Percentiles rank a stretch among this genome's conserved stretches.
phyloP scores from a whole-genome alignment of 2,797 vertebrate species.

The Hemibagrus guttatus region DNA sequence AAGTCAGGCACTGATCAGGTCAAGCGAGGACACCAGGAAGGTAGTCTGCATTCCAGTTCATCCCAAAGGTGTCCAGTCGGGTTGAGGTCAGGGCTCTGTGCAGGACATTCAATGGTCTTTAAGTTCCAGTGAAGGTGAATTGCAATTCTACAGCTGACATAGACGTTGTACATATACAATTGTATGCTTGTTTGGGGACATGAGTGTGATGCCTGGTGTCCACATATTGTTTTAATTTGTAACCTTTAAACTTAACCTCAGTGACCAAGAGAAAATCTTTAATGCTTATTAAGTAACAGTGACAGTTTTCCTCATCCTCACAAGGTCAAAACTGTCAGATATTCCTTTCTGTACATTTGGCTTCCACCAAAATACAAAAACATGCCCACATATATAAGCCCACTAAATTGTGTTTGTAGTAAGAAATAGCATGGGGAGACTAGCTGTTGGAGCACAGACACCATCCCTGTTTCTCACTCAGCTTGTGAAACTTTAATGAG shows the following conservation, averaged over 20 bases:
- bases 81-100: neutral
- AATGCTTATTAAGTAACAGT: neutral
- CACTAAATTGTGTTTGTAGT: neutral
- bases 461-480: conserved; percentile 48
- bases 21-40: neutral
- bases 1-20: neutral
- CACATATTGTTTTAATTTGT: neutral
- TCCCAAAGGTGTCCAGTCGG: neutral
- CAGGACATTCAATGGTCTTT: neutral
- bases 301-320: no score
- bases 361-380: neutral
- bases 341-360: neutral
- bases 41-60: neutral
- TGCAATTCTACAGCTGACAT: neutral
- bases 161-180: neutral
- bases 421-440: conserved; percentile 13
- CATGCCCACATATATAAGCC: neutral
- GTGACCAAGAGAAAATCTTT: neutral
- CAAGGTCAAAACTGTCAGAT: neutral
- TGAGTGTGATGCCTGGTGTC: neutral
- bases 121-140: neutral
- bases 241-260: neutral
- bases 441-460: conserved; percentile 34
- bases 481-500: conserved; percentile 66
- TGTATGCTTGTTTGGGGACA: neutral